Percentiles rank a stretch among this genome's conserved stretches.
These are phyloP conservation scores for Cryptophagus acutangulus DNA, from an alignment of 2,888 invertebrate species.

Conservation along the genomic window DNA sequence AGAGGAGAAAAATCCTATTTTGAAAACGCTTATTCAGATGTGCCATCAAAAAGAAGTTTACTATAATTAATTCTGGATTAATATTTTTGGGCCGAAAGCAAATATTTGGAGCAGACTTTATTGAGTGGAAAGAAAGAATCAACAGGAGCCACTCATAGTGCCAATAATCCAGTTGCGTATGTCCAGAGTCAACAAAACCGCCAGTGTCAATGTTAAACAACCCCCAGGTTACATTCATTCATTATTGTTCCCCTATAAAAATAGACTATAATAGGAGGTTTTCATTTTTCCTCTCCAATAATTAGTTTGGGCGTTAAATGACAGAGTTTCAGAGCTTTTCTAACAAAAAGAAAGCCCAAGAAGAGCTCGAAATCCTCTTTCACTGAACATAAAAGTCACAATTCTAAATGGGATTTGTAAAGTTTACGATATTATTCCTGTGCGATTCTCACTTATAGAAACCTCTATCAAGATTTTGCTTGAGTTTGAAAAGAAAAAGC, in stretches of 20 bases:
- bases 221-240: conserved; percentile 32
- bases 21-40: not conserved
- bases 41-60: no score
- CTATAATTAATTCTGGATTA: no score
- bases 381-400: conserved; percentile 50
- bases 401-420: conserved; percentile 51
- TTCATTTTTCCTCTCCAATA: no score
- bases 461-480: no score
- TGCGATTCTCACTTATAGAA: conserved; percentile 49
- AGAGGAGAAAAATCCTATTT: not conserved
- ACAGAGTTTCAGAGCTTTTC: no score
- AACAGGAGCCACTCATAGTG: no score
- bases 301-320: no score
- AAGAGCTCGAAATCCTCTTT: conserved; percentile 49
- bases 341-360: conserved; percentile 43
- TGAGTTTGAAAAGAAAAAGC: not conserved
- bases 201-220: conserved; percentile 36
- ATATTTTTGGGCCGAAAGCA: no score
- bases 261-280: no score
- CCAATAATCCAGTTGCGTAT: conserved; percentile 37
- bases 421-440: conserved; percentile 51
- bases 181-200: conserved; percentile 36
- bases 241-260: conserved; percentile 38
- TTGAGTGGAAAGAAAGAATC: conserved; percentile 36
- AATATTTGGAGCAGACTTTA: conserved; percentile 22